These are phyloP conservation scores for Vulpes ferrilata DNA, from an alignment of 2,113 vertebrate genomes.

Conservation along the genomic window DNA sequence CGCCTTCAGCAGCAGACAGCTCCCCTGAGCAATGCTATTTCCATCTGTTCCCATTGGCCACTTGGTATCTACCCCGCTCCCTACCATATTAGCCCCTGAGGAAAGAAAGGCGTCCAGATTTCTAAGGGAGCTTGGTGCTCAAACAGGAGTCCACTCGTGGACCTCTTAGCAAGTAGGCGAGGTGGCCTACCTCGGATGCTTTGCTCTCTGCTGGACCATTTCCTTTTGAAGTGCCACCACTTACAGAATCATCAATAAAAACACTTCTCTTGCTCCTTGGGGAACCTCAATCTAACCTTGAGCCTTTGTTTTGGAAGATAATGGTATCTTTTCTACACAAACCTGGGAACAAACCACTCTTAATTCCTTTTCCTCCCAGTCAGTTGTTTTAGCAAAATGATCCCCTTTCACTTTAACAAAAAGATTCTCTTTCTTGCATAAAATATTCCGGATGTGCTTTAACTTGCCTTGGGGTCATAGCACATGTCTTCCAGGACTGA, in stretches of 20 bases:
- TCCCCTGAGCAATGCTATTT: background rate
- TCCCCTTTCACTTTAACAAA: constrained; percentile 79
- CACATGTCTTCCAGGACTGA: constrained; percentile 80
- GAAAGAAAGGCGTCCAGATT: background rate
- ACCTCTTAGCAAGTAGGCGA: background rate
- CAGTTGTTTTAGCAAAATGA: constrained; percentile 68
- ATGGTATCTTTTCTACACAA: constrained; percentile 50
- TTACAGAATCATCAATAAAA: constrained; percentile 52
- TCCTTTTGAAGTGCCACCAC: background rate
- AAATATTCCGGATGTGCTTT: constrained; percentile 83
- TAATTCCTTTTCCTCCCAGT: constrained; percentile 67
- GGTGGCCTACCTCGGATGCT: background rate
- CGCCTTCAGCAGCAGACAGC: background rate
- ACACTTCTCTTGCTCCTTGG: constrained; percentile 27
- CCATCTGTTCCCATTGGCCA: background rate
- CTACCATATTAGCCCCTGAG: background rate
- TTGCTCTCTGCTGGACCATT: background rate
- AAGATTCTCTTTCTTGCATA: constrained; percentile 78
- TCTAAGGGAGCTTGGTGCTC: background rate
- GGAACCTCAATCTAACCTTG: constrained; percentile 49
- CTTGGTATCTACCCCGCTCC: background rate
- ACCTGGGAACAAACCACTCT: constrained; percentile 46
- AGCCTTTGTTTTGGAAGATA: constrained; percentile 67
- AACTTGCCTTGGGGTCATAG: constrained; percentile 84
- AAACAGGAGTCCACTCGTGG: background rate